phyloP scores from a whole-genome alignment of 1,140 invertebrate genomes.

The Hormaphis cornu region DNA sequence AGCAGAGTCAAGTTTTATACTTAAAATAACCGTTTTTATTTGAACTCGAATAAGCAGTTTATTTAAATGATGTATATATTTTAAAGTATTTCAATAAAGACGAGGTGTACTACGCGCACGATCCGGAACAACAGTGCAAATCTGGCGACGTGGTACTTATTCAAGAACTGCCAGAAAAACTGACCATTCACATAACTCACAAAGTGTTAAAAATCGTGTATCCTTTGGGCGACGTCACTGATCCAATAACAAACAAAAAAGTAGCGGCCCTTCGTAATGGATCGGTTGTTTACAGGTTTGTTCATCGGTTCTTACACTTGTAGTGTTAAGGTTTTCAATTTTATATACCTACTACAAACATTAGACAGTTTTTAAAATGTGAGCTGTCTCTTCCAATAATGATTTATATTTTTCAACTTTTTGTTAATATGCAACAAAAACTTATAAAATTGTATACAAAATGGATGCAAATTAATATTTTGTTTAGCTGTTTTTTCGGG shows the following conservation, averaged over 20 bases:
- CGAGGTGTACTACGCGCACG: constrained; percentile 61
- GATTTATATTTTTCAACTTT: too few relatives aligned
- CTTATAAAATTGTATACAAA: too few relatives aligned
- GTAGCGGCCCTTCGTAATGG: constrained; percentile 46
- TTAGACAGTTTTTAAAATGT: too few relatives aligned
- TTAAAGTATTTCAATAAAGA: constrained; percentile 68
- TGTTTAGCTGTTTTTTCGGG: too few relatives aligned
- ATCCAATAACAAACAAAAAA: constrained; percentile 73
- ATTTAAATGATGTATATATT: constrained; percentile 9
- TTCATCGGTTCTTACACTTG: background rate
- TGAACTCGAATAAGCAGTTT: background rate
- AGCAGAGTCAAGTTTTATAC: constrained; percentile 39
- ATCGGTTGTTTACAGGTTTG: constrained; percentile 52
- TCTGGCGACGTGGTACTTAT: constrained; percentile 72
- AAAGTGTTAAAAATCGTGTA: constrained; percentile 69
- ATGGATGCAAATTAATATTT: too few relatives aligned
- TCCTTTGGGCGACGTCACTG: constrained; percentile 68
- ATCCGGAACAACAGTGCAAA: constrained; percentile 66
- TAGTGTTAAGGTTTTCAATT: background rate
- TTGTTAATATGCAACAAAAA: too few relatives aligned
- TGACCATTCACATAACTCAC: constrained; percentile 68
- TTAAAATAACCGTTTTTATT: background rate
- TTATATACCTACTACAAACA: too few relatives aligned
- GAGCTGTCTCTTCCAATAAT: too few relatives aligned
- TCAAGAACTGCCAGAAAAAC: constrained; percentile 56